Evolutionary conservation across 2,888 invertebrate genomes (phyloP), one percentile per base, ranked within the genome.

Genomic region (Phragmatobia fuliginosa): DNA sequence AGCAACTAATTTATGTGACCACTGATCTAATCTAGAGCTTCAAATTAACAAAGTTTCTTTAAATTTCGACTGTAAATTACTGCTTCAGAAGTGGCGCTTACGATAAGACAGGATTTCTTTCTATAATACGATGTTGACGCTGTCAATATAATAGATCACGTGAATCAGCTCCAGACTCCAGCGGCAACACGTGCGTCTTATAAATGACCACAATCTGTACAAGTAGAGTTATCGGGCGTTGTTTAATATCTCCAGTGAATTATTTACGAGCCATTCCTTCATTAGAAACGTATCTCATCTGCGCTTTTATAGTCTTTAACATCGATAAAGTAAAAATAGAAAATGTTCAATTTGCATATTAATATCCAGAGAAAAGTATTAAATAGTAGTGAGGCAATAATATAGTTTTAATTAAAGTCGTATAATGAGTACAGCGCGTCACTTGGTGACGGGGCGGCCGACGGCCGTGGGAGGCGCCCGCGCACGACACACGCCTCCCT

Each of bases 301-400:
- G 49, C 33, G 67, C 77, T 74, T 56, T 80, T 73, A 82, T 72
- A 68, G 68, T 66, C 62, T 59, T 58, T 71, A 67, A 71, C 70
- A 80, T 59, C 69, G 62, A 73, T 77, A 82, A 73, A 75, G 66
- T 73, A 68, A 63, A 80, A 74, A 73, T 80, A 77, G 66, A 64
- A 70, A 80, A 45, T 59, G 73, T 67, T 71, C 66, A 62, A 84
- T 82, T 82, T 72, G 81, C 84, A 82, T 82, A 78, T 76, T 70
- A 73, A 75, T 80, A 59, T 45, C 70, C 73, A 68, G 36, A 59
- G 56, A 67, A 64, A 69, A 72, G 71, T 71, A 73, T 69, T 67
- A 65, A 67, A 33, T 59, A 64, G 16, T 70, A 61, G 61, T 68
- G 73, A 68, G 67, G 70, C 68, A 80, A 80, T 78, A 71, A 64